Evolutionary conservation across 2,888 invertebrate species (phyloP), one percentile per base, ranked within the genome.

Genomic region (Lasioglossum oenotherae): DNA sequence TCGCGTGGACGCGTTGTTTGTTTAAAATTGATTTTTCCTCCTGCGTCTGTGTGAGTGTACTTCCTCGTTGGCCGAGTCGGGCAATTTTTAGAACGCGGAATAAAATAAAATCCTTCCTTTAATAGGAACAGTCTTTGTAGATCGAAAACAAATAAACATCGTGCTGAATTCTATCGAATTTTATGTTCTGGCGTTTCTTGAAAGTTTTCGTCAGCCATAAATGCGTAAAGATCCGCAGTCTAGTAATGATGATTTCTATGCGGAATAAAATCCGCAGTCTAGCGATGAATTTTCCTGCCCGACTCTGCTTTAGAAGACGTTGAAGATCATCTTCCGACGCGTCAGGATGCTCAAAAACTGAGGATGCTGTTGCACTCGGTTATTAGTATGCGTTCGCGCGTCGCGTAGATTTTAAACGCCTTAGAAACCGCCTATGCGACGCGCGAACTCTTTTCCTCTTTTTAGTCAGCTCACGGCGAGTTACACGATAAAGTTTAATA

Each of bases 401-500:
- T 75, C 85, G 79, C 88, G 86, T 85, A 89, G 87, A 87, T 71
- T 5, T 19, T 3, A 31, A 81, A 72, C 31, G 53, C 49, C 49
- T 44, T 53, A 60, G n/a, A 60, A 69, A 8, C 14, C 35, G 67
- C 12, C 84, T 89, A 86, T 74, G 85, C 88, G 84, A 79, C 83
- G 74, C 78, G 86, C 76, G 73, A 84, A 89, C 82, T 14, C 12
- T 44, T 44, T 12, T 38, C 16, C 23, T 38, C 23, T 8, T 38
- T 44, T 71, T 35, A 23, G 44, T 27, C 38, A 73, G 72, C 80
- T 87, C 90, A 88, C 69, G 86, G 91, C 81, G 88, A 90, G 88
- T 92, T 90, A 91, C 77, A 85, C 75, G 78, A 31, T 89, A 87
- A 91, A 87, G 76, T 78, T 82, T 86, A 89, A 81, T 86, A 89